A percentile compares a stretch with the other conserved stretches of the same genome.
Conservation (phyloP, 1,140 invertebrate genomes). For the Archegozetes longisetosus region DNA sequence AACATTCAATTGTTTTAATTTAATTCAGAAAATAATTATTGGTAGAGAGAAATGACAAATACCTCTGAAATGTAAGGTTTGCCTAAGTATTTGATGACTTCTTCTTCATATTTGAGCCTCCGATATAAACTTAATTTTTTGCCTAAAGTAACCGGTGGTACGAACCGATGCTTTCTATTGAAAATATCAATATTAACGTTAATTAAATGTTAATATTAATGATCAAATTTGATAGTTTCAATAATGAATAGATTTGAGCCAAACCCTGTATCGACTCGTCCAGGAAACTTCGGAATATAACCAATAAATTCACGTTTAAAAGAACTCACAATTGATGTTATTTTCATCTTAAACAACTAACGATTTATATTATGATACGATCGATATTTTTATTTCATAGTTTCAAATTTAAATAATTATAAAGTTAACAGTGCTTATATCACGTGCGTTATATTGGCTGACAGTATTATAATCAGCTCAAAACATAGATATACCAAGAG, state of each 20-base stretch:
- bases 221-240: background rate
- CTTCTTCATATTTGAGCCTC: conserved; percentile 14
- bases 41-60: background rate
- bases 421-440: too few relatives aligned
- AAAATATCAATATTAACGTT: background rate
- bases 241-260: conserved; percentile 7
- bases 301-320: conserved; percentile 11
- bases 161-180: conserved; percentile 14
- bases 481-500: too few relatives aligned
- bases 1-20: background rate
- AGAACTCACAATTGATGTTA: conserved; percentile 4
- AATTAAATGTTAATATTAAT: background rate
- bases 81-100: conserved; percentile 14
- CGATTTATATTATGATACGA: too few relatives aligned
- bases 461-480: too few relatives aligned
- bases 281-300: conserved; percentile 4
- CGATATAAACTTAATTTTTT: conserved; percentile 1
- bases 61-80: conserved; percentile 14
- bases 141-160: conserved; percentile 11
- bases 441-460: too few relatives aligned
- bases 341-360: conserved; percentile 2
- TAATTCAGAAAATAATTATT: conserved; percentile 9
- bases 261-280: conserved; percentile 12
- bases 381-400: too few relatives aligned
- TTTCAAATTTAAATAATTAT: too few relatives aligned